phyloP scores from a whole-genome alignment of 2,113 vertebrate genomes.

The Microtus pennsylvanicus region DNA sequence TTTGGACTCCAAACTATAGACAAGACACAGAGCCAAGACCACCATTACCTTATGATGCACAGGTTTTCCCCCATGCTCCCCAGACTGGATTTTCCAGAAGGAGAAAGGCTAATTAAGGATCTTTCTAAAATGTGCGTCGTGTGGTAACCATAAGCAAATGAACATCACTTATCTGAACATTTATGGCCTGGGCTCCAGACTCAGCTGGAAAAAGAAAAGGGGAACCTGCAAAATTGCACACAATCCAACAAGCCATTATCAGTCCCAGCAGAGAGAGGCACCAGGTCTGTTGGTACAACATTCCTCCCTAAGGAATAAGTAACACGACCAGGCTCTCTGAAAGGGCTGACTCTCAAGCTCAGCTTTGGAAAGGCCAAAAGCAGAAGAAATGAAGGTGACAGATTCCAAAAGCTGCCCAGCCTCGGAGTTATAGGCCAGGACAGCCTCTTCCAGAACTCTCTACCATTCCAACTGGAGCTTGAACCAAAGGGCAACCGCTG shows the following conservation, averaged over 20 bases:
- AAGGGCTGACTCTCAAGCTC: background rate
- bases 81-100: background rate
- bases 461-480: background rate
- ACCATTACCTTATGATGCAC: background rate
- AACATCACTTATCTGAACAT: slow-evolving; percentile 16
- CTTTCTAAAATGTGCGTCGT: background rate
- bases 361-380: background rate
- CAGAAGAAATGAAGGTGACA: background rate
- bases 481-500: background rate
- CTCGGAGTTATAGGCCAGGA: background rate
- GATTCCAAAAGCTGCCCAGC: background rate
- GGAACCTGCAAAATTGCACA: background rate
- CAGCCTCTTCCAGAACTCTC: background rate
- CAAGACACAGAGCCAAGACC: background rate
- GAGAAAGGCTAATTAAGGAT: background rate
- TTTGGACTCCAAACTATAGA: background rate
- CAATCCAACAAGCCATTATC: slow-evolving; percentile 44
- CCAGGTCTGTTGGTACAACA: slow-evolving; percentile 37
- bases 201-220: slow-evolving; percentile 6
- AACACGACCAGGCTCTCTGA: slow-evolving; percentile 15
- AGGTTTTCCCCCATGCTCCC: background rate
- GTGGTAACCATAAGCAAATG: background rate
- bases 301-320: slow-evolving; percentile 2
- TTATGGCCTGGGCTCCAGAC: background rate
- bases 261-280: slow-evolving; percentile 11